Evolutionary conservation across 1,140 invertebrate species (phyloP), one percentile per base, ranked within the genome.

Genomic region (Asbolus verrucosus): DNA sequence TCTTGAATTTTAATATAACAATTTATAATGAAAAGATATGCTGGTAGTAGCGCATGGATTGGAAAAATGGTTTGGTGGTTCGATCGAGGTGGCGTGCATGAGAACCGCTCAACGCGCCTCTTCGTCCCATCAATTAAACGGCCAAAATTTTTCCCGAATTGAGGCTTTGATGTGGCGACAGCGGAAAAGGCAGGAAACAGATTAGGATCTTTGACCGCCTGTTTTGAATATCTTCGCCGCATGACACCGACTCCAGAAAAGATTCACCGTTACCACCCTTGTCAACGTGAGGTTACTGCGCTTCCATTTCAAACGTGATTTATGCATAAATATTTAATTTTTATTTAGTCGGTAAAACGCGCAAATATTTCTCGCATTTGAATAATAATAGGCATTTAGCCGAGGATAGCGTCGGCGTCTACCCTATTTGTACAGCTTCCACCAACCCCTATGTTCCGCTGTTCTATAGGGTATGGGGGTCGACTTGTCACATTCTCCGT

Each of bases 1-100:
- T 68, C 46, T 68, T 68, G 66, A 68, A 68, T 68, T 61, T 68
- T 68, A 68, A 68, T 68, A 68, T 33, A 62, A 62, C 59, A 62
- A 62, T 62, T 62, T 62, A 62, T 62, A 62, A 62, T 62, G 36
- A 30, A 62, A 62, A 62, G 18, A 62, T 62, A 62, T 62, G 59
- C 59, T 62, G 59, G 59, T 62, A 62, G 41, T 14, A 46, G 41
- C 19, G 41, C 41, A 38, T 36, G 59, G 59, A 15, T 11, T 38
- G 36, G 59, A 62, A 62, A 62, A 62, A 62, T 62, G 59, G 59
- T 18, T 15, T 19, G 38, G 38, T 43, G n/a, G n/a, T n/a, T n/a
- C n/a, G n/a, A n/a, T n/a, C n/a, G n/a, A n/a, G n/a, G n/a, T n/a
- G 63, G 27, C n/a, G 41, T 46, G 41, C 41, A 46, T 19, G 15